Evolutionary conservation across 2,113 vertebrate genomes (phyloP).

Genomic region (Sinocyclocheilus anophthalmus): DNA sequence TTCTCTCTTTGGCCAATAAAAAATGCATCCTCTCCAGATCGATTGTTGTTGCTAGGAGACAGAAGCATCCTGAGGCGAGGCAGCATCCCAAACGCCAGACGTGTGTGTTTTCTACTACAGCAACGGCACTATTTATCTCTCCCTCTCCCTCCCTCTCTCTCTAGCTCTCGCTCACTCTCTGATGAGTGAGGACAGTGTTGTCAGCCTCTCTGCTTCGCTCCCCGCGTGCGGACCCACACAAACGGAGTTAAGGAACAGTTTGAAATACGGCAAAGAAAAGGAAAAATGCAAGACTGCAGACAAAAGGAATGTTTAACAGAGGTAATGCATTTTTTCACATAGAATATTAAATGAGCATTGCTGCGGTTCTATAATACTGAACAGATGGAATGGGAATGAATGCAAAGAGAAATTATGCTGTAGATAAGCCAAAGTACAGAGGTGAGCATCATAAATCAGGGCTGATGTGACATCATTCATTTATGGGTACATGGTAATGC

Average conservation of each 20-base stretch:
- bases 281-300: slow-evolving; percentile 37
- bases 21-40: slow-evolving; percentile 77
- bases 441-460: background rate
- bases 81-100: slow-evolving; percentile 69
- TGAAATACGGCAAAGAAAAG: slow-evolving; percentile 28
- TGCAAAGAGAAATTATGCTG: slow-evolving; percentile 1
- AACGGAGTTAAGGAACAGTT: slow-evolving; percentile 53
- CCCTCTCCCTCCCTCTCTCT: slow-evolving; percentile 31
- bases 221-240: slow-evolving; percentile 42
- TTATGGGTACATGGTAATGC: background rate
- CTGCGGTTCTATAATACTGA: slow-evolving; percentile 14
- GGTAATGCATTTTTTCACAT: slow-evolving; percentile 40
- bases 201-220: slow-evolving; percentile 62
- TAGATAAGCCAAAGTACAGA: background rate
- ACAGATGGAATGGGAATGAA: background rate
- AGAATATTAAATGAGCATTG: slow-evolving; percentile 25
- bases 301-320: slow-evolving; percentile 42
- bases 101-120: slow-evolving; percentile 56
- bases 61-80: slow-evolving; percentile 82
- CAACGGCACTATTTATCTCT: slow-evolving; percentile 47
- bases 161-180: slow-evolving; percentile 47
- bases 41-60: slow-evolving; percentile 87
- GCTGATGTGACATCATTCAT: background rate
- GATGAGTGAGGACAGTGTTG: slow-evolving; percentile 65
- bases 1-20: slow-evolving; percentile 78